Conservation (phyloP, 2,888 invertebrate species). For the Spodoptera picta region DNA sequence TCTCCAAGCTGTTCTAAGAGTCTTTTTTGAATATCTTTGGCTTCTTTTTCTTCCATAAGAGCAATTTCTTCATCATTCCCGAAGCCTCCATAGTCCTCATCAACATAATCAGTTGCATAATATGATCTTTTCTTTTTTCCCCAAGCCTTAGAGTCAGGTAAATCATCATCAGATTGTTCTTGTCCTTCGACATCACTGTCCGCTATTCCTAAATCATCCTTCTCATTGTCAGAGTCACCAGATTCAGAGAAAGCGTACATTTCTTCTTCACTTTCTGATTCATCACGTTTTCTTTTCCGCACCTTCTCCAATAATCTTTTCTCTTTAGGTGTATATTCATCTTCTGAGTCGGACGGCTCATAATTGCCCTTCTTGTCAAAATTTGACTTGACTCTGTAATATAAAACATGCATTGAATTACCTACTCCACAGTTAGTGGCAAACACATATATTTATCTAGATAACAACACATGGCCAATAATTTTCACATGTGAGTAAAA, state of each 20-base stretch:
- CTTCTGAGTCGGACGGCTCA: constrained; percentile 91
- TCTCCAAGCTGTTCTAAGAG: constrained; percentile 93
- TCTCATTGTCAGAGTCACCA: constrained; percentile 81
- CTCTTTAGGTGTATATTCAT: constrained; percentile 91
- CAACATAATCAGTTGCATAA: constrained; percentile 96
- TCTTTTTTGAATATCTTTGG: constrained; percentile 93
- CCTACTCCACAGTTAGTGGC: background rate
- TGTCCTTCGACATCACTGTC: constrained; percentile 94
- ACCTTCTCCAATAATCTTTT: constrained; percentile 90
- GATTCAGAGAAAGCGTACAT: constrained; percentile 89
- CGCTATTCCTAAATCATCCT: constrained; percentile 85
- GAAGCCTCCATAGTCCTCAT: constrained; percentile 94
- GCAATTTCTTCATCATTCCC: constrained; percentile 92
- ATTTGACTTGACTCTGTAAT: constrained; percentile 79
- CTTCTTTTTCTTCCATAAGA: constrained; percentile 94
- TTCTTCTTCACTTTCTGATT: constrained; percentile 90
- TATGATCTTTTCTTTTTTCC: constrained; percentile 93
- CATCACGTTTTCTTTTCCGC: constrained; percentile 85
- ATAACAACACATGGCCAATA: no score
- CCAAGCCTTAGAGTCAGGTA: constrained; percentile 96
- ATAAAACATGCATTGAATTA: constrained; percentile 20
- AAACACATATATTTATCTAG: background rate
- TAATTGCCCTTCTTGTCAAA: constrained; percentile 87
- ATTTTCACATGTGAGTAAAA: no score
- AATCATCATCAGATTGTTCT: constrained; percentile 90